Percentiles rank a stretch among this genome's conserved stretches.
phyloP scores from a whole-genome alignment of 2,113 vertebrate genomes.

The Carassius carassius region DNA sequence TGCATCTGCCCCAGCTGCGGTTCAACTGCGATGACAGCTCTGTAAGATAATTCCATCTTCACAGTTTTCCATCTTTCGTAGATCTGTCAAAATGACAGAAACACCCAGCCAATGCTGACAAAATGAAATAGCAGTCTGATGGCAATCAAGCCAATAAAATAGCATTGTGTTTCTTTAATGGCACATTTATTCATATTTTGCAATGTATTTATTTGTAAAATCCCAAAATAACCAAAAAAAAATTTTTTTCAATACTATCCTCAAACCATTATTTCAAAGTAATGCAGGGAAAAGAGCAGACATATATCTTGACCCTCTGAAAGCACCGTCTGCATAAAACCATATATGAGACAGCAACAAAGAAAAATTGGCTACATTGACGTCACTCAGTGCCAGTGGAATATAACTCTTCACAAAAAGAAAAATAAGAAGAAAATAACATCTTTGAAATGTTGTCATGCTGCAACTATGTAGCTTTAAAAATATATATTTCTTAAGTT shows the following conservation, averaged over 20 bases:
- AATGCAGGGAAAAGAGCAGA: not conserved
- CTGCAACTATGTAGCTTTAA: not conserved
- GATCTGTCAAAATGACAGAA: slow-evolving; percentile 60
- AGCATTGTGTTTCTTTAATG: slow-evolving; percentile 16
- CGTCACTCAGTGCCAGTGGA: slow-evolving; percentile 3
- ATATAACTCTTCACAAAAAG: not conserved
- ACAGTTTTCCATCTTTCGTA: slow-evolving; percentile 67
- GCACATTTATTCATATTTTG: not conserved
- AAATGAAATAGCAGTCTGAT: slow-evolving; percentile 23
- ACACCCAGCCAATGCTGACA: slow-evolving; percentile 41
- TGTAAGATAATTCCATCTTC: slow-evolving; percentile 57
- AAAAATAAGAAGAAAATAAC: not conserved
- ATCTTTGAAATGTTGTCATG: not conserved
- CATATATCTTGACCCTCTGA: slow-evolving; percentile 10
- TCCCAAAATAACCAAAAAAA: not conserved
- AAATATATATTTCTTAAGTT: not conserved
- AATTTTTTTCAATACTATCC: too few relatives aligned
- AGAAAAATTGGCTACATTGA: slow-evolving; percentile 34
- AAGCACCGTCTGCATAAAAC: slow-evolving; percentile 2
- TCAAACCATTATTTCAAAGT: not conserved
- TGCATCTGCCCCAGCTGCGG: slow-evolving; percentile 47
- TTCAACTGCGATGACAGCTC: slow-evolving; percentile 46
- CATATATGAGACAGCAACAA: slow-evolving; percentile 20
- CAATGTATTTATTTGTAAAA: not conserved
- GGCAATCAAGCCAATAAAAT: slow-evolving; percentile 32